phyloP scores from a whole-genome alignment of 1,140 invertebrate genomes.

The Eciton burchellii region DNA sequence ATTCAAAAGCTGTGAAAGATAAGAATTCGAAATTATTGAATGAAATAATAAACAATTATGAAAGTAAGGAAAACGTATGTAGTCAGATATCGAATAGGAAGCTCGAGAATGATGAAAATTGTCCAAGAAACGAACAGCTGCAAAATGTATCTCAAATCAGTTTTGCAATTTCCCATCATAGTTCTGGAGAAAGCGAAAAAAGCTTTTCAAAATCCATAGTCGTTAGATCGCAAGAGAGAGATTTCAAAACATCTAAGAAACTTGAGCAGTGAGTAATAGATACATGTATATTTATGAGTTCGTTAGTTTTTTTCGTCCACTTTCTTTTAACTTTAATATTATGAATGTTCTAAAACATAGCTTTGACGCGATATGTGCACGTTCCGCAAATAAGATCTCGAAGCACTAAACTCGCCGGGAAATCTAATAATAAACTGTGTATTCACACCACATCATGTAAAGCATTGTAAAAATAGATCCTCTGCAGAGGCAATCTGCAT shows the following conservation, averaged over 20 bases:
- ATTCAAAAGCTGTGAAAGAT: slow-evolving; percentile 80
- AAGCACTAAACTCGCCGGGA: slow-evolving; percentile 50
- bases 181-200: slow-evolving; percentile 81
- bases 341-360: not conserved
- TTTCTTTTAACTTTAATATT: slow-evolving; percentile 23
- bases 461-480: slow-evolving; percentile 83
- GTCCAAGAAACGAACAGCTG: slow-evolving; percentile 68
- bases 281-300: not conserved
- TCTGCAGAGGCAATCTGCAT: slow-evolving; percentile 70
- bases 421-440: slow-evolving; percentile 82
- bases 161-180: slow-evolving; percentile 82
- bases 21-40: slow-evolving; percentile 79
- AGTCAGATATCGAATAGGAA: slow-evolving; percentile 59
- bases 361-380: not conserved
- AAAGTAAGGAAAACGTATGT: slow-evolving; percentile 69
- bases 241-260: slow-evolving; percentile 80
- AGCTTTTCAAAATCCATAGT: slow-evolving; percentile 83
- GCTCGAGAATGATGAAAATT: slow-evolving; percentile 52
- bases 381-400: slow-evolving; percentile 55
- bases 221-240: slow-evolving; percentile 79
- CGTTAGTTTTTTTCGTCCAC: slow-evolving; percentile 13
- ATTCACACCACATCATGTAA: slow-evolving; percentile 76
- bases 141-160: slow-evolving; percentile 81
- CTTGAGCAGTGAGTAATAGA: slow-evolving; percentile 82
- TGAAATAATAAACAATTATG: slow-evolving; percentile 78